These are phyloP conservation scores for Euproctis similis DNA, from an alignment of 2,888 invertebrate genomes.

Conservation along the genomic window DNA sequence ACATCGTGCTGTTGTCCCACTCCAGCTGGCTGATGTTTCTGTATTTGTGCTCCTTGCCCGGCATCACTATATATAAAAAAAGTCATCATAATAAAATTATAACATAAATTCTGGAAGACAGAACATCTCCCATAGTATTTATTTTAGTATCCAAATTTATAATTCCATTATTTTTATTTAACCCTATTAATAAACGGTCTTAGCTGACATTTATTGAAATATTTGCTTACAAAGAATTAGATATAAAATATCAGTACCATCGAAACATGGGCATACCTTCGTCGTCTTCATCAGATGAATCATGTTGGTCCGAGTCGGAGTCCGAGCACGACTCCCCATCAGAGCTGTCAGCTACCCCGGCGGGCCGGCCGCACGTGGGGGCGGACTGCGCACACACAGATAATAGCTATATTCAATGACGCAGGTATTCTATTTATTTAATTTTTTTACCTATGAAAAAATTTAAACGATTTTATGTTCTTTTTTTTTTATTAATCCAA, in stretches of 20 bases:
- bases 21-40: constrained; percentile 85
- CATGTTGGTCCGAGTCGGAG: constrained; percentile 68
- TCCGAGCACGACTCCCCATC: constrained; percentile 69
- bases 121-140: too few relatives aligned
- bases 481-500: too few relatives aligned
- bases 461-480: too few relatives aligned
- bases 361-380: constrained; percentile 30
- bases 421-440: too few relatives aligned
- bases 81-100: background rate
- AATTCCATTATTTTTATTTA: too few relatives aligned
- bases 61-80: constrained; percentile 45
- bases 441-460: too few relatives aligned
- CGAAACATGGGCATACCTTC: constrained; percentile 37
- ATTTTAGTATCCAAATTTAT: too few relatives aligned
- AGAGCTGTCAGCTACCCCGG: constrained; percentile 51
- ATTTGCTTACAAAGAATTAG: too few relatives aligned
- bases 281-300: constrained; percentile 76
- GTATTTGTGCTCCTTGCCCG: constrained; percentile 77
- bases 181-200: too few relatives aligned
- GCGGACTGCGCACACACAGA: constrained; percentile 21
- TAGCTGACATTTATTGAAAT: too few relatives aligned
- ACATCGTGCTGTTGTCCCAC: constrained; percentile 88
- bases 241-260: background rate
- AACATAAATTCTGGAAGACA: too few relatives aligned
- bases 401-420: too few relatives aligned